phyloP scores from a whole-genome alignment of 1,140 invertebrate species.

The Globodera rostochiensis region DNA sequence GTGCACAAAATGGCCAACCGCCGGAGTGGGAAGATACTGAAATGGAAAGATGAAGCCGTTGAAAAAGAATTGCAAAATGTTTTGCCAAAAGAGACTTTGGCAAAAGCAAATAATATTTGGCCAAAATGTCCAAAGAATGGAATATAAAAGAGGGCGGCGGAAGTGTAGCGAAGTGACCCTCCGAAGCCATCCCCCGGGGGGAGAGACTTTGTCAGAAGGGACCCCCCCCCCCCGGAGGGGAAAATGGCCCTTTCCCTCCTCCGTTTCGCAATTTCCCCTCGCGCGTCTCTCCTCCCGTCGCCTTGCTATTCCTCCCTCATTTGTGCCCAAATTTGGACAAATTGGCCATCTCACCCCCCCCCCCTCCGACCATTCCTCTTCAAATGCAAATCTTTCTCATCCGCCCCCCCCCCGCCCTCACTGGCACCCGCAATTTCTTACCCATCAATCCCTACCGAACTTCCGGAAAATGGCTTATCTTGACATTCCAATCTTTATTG shows the following conservation, averaged over 20 bases:
- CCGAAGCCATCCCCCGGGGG: neutral
- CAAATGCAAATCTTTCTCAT: neutral
- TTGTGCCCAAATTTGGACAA: neutral
- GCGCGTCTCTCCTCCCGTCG: neutral
- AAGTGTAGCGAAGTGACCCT: neutral
- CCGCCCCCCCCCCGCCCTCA: no score
- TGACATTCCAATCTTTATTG: neutral
- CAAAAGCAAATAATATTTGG: neutral
- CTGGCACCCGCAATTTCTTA: no score
- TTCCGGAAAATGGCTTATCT: neutral
- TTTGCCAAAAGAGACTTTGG: neutral
- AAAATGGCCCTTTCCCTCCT: no score
- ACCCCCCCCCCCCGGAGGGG: no score
- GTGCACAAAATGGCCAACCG: neutral
- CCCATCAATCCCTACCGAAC: neutral
- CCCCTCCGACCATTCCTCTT: neutral
- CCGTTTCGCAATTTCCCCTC: neutral
- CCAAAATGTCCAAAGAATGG: neutral
- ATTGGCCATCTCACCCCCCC: neutral
- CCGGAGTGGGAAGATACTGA: neutral
- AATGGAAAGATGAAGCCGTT: neutral
- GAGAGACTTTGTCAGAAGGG: neutral
- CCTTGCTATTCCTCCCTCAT: neutral
- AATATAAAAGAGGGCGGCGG: neutral
- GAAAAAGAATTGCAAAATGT: neutral